Evolutionary conservation across 2,113 vertebrate species (phyloP).

Genomic region (Ameiurus melas): DNA sequence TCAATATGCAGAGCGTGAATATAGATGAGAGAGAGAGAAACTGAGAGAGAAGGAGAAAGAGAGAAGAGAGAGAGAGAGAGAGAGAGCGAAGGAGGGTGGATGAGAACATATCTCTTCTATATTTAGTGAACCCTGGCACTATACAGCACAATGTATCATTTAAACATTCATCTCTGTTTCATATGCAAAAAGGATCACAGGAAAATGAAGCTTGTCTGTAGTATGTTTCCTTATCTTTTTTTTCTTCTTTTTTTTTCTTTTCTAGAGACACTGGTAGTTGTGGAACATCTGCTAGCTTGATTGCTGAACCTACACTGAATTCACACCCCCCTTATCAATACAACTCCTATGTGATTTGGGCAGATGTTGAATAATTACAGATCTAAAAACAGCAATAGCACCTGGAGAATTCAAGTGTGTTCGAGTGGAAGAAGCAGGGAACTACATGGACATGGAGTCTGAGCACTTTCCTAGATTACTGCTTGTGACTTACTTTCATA

Average conservation of each 20-base stretch:
- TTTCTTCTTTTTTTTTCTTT: background rate
- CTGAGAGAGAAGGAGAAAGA: conserved; percentile 51
- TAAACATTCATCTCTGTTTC: conserved; percentile 56
- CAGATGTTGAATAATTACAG: conserved; percentile 54
- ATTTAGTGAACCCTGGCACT: conserved; percentile 56
- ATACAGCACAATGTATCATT: conserved; percentile 62
- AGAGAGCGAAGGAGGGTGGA: conserved; percentile 7
- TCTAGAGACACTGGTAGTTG: conserved; percentile 26
- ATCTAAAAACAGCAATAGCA: conserved; percentile 44
- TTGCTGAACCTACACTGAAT: conserved; percentile 34
- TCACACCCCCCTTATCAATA: conserved; percentile 32
- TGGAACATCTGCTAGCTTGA: conserved; percentile 49
- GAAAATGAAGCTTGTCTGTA: conserved; percentile 14
- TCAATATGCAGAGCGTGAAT: conserved; percentile 77
- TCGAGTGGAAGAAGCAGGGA: conserved; percentile 18
- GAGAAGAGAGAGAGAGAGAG: conserved; percentile 30
- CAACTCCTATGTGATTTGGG: conserved; percentile 33
- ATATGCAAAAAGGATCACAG: conserved; percentile 43
- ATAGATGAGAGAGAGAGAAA: conserved; percentile 69
- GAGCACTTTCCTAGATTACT: conserved; percentile 14
- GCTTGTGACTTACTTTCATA: conserved; percentile 1
- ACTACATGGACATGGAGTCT: conserved; percentile 22
- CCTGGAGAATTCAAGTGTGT: conserved; percentile 30
- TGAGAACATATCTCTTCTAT: conserved; percentile 46
- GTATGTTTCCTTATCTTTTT: conserved; percentile 6